These are phyloP conservation scores for Heteronetta atricapilla DNA, from an alignment of 2,113 vertebrate species.

Conservation along the genomic window DNA sequence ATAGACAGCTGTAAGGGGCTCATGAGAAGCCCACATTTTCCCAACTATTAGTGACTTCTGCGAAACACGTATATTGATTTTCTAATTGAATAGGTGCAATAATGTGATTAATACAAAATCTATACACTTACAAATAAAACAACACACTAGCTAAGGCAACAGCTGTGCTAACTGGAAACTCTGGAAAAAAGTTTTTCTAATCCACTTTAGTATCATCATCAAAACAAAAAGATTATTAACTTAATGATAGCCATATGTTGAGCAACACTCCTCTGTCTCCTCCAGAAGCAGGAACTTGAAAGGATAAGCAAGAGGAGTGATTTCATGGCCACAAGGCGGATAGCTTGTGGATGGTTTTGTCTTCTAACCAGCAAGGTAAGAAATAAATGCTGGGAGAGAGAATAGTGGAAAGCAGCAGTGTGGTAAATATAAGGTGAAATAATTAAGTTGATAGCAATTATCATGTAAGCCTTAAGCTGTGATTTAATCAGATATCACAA, in stretches of 20 bases:
- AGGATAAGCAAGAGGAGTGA: background rate
- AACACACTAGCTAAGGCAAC: background rate
- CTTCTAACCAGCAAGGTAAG: slow-evolving; percentile 1
- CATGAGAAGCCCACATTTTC: background rate
- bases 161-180: background rate
- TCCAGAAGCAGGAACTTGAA: background rate
- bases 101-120: background rate
- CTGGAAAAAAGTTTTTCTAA: slow-evolving; percentile 2
- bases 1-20: background rate
- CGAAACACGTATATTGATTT: background rate
- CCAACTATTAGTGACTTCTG: background rate
- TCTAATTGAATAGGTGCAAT: background rate
- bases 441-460: slow-evolving; percentile 42
- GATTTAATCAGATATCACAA: slow-evolving; percentile 28
- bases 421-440: slow-evolving; percentile 21
- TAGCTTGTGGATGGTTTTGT: background rate
- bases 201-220: background rate
- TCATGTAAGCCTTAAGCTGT: slow-evolving; percentile 26
- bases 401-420: background rate
- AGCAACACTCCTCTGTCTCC: background rate
- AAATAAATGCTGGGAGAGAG: background rate
- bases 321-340: background rate
- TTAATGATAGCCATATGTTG: background rate
- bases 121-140: background rate
- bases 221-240: slow-evolving; percentile 48